phyloP scores from a whole-genome alignment of 2,113 vertebrate genomes.

The Isichthys henryi region DNA sequence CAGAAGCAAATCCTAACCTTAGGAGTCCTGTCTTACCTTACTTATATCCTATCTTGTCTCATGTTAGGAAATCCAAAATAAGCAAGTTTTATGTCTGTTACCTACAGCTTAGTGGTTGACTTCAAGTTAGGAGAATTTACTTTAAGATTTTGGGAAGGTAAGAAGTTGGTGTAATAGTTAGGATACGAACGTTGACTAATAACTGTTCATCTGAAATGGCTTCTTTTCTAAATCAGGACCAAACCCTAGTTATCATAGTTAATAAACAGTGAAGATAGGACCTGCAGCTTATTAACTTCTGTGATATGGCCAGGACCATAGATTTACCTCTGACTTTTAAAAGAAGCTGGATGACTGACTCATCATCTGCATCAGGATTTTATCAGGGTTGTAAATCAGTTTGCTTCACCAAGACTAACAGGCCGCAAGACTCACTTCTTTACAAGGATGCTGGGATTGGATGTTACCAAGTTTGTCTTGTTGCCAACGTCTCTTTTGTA shows the following conservation, averaged over 20 bases:
- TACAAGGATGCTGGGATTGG: conserved; percentile 83
- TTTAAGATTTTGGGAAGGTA: too few relatives aligned
- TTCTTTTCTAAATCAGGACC: too few relatives aligned
- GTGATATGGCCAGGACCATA: neutral
- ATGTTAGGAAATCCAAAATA: too few relatives aligned
- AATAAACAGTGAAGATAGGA: too few relatives aligned
- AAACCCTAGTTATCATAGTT: too few relatives aligned
- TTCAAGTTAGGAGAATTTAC: too few relatives aligned
- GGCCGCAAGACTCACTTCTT: conserved; percentile 68
- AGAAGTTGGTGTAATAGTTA: too few relatives aligned
- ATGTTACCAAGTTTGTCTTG: conserved; percentile 86
- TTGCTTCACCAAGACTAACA: neutral
- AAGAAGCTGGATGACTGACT: neutral
- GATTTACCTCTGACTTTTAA: neutral
- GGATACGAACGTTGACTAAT: too few relatives aligned
- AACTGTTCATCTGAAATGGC: too few relatives aligned
- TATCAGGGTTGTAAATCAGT: neutral
- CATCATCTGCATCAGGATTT: neutral
- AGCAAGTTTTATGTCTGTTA: too few relatives aligned
- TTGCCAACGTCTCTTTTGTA: conserved; percentile 73
- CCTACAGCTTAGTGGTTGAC: too few relatives aligned
- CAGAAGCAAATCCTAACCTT: neutral
- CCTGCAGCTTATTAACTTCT: too few relatives aligned
- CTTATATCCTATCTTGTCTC: neutral
- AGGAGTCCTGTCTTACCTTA: neutral